These are phyloP conservation scores for Rhodeus uyekii DNA, from an alignment of 2,797 vertebrate species.

Conservation along the genomic window DNA sequence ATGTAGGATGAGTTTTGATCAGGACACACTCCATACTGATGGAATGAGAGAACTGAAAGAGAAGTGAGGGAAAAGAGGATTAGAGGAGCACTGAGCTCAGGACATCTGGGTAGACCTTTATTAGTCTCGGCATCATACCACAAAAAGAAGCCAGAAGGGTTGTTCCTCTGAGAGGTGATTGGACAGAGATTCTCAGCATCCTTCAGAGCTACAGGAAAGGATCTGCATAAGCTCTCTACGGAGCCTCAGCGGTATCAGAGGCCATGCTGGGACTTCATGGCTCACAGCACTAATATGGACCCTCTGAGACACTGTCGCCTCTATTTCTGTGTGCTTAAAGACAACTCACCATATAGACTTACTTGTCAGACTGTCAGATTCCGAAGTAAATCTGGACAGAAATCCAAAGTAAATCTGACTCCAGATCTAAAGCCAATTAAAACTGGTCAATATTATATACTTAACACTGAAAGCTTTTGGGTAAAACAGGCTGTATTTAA, in stretches of 20 bases:
- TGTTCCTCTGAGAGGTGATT: conserved; percentile 52
- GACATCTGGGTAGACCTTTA: conserved; percentile 58
- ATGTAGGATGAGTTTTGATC: conserved; percentile 19
- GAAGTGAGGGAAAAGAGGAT: conserved; percentile 55
- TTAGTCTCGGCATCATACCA: conserved; percentile 54
- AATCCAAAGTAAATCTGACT: conserved; percentile 6
- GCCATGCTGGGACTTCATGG: conserved; percentile 28
- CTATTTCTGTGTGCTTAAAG: conserved; percentile 37
- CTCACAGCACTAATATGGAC: conserved; percentile 36
- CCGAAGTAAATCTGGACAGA: not conserved
- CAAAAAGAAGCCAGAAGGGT: conserved; percentile 47
- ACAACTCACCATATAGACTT: conserved; percentile 19
- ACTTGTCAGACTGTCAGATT: not conserved
- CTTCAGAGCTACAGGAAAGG: conserved; percentile 38
- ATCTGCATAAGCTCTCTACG: conserved; percentile 48
- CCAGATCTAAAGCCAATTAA: not conserved
- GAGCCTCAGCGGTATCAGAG: conserved; percentile 21
- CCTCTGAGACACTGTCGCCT: conserved; percentile 32
- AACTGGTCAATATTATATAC: not conserved
- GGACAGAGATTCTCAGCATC: conserved; percentile 43
- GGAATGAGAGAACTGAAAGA: conserved; percentile 1
- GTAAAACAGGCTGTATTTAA: not conserved
- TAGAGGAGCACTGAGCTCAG: conserved; percentile 48
- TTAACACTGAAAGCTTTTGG: not conserved
- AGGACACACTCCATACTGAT: conserved; percentile 18